A percentile compares a stretch with the other conserved stretches of the same genome.
Conservation (phyloP, 2,113 vertebrate genomes). For the Melanostigma gelatinosum region DNA sequence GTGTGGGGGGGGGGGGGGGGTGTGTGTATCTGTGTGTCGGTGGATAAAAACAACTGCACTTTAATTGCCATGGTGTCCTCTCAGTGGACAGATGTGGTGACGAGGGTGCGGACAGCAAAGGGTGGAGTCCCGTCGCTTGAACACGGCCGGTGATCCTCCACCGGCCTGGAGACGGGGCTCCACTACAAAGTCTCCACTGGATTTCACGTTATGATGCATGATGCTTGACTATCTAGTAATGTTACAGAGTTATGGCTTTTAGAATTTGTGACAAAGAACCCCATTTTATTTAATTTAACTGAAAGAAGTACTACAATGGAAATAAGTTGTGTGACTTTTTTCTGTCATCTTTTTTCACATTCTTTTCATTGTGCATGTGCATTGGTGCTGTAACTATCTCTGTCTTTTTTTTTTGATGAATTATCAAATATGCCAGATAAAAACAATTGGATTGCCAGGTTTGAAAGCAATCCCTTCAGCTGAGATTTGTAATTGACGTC, state of each 20-base stretch:
- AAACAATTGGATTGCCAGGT: not conserved
- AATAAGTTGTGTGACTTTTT: not conserved
- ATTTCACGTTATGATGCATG: not conserved
- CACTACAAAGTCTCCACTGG: conserved; percentile 1
- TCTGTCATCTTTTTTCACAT: not conserved
- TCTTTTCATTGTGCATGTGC: not conserved
- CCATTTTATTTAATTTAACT: too few species aligned
- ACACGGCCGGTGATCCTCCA: conserved; percentile 7
- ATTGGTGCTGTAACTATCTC: not conserved
- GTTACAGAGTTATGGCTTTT: not conserved
- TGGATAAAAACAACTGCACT: conserved; percentile 49
- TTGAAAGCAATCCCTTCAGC: not conserved
- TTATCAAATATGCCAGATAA: not conserved
- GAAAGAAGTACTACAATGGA: not conserved
- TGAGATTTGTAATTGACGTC: not conserved
- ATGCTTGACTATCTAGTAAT: not conserved
- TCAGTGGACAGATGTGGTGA: conserved; percentile 69
- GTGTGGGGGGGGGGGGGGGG: not conserved
- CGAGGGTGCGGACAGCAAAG: conserved; percentile 72
- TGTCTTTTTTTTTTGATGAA: not conserved
- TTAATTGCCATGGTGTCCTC: conserved; percentile 71
- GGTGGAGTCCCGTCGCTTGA: conserved; percentile 11
- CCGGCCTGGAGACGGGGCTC: conserved; percentile 9
- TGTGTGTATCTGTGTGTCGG: not conserved
- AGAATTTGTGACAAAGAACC: not conserved